Evolutionary conservation across 1,140 invertebrate species (phyloP), one percentile per base, ranked within the genome.

Genomic region (Manduca sexta): DNA sequence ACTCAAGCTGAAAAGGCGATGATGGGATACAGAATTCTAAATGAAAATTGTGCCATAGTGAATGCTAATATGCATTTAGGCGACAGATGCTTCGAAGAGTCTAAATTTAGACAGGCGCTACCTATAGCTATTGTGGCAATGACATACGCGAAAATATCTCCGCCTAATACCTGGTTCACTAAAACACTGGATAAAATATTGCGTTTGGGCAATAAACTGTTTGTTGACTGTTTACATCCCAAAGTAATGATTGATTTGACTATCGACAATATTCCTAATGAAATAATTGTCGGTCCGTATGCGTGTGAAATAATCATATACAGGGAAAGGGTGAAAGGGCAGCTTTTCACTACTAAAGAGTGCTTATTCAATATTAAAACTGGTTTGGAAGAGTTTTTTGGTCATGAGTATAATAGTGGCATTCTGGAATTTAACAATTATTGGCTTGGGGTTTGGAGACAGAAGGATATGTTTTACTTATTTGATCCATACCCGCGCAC

Each of bases 161-260:
- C 86, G 4, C 86, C 88, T 0, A 87, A 84, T 45, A 86, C 84
- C 0, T 89, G 88, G 88, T 82, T 85, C 53, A 83, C 76, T 2
- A 88, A 83, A 43, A 88, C 86, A 0, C 34, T 89, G 6, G 87
- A 89, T 45, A 88, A 89, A 70, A 80, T 89, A 34, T 67, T 88
- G 58, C 78, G 86, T 3, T 68, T 88, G 21, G 88, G 87, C 0
- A 88, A 86, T 42, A 86, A 87, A 55, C 54, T 88, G 10, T 88
- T 83, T 30, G 49, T 77, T 0, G 85, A 88, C 47, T 84, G 82
- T 41, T 44, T 69, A 12, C 65, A 86, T 47, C 79, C 79, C 10
- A 83, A 83, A 58, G 64, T 75, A 1, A 60, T 83, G 49, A 77
- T 77, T 2, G 85, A 88, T 49, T 58, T 88, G 40, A 76, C 72